Conservation (phyloP, 2,888 invertebrate species). For the Fragum fragum region DNA sequence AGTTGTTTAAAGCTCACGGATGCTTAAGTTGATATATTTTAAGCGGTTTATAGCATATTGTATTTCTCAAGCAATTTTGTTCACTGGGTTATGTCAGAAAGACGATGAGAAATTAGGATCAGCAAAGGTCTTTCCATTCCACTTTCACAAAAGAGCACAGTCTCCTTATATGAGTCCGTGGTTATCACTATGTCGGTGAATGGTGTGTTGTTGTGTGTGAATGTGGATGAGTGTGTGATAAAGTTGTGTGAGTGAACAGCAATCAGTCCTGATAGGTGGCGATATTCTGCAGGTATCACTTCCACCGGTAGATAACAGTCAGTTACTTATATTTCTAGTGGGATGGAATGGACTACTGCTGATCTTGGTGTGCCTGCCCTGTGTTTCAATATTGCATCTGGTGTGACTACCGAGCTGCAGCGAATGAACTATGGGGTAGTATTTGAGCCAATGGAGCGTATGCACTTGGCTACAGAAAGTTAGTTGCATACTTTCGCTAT, state of each 20-base stretch:
- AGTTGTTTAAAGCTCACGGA: neutral
- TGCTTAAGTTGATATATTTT: neutral
- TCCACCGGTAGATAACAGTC: neutral
- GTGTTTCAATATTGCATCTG: neutral
- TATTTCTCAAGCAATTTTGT: neutral
- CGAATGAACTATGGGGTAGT: constrained; percentile 36
- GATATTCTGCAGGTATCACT: neutral
- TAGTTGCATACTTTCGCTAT: constrained; percentile 41
- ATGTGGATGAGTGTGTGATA: neutral
- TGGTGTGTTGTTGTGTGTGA: neutral
- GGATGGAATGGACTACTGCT: neutral
- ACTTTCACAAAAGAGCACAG: neutral
- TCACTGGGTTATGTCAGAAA: neutral
- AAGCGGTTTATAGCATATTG: neutral
- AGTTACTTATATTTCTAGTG: too few species aligned
- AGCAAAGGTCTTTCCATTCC: neutral
- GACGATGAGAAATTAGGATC: neutral
- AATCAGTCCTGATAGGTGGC: neutral
- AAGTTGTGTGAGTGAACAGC: neutral
- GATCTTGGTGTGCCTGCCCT: neutral
- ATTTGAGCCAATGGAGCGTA: constrained; percentile 4
- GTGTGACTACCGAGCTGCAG: neutral
- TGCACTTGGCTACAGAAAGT: constrained; percentile 16
- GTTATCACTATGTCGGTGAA: constrained; percentile 20
- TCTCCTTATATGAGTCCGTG: too few species aligned